A percentile compares a stretch with the other conserved stretches of the same genome.
phyloP scores from a whole-genome alignment of 2,113 vertebrate genomes.

The Gulo gulo region DNA sequence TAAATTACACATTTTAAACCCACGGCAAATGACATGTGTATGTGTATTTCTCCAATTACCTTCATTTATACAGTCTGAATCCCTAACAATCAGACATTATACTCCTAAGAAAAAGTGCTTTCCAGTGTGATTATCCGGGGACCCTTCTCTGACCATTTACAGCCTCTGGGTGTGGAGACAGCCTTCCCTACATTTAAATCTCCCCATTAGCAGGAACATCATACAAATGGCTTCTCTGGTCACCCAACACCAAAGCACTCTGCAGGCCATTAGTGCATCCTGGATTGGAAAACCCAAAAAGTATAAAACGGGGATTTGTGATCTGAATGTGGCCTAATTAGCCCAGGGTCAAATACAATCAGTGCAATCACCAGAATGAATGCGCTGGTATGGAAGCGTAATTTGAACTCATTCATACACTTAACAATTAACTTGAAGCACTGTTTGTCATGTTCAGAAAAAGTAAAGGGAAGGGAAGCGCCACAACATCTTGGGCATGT shows the following conservation, averaged over 20 bases:
- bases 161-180: background rate
- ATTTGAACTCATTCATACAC: conserved; percentile 24
- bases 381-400: background rate
- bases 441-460: background rate
- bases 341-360: conserved; percentile 48
- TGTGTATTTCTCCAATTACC: background rate
- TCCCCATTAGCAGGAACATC: conserved; percentile 42
- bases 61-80: background rate
- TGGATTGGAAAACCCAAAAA: conserved; percentile 45
- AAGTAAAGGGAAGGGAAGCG: background rate
- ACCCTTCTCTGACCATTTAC: background rate
- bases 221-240: conserved; percentile 37
- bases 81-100: background rate
- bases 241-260: conserved; percentile 23
- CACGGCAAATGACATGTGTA: background rate
- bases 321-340: conserved; percentile 52
- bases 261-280: conserved; percentile 11
- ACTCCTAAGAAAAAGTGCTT: background rate
- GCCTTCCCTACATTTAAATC: background rate
- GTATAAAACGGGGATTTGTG: conserved; percentile 46
- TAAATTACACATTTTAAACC: conserved; percentile 20
- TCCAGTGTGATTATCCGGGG: background rate
- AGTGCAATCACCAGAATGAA: conserved; percentile 37
- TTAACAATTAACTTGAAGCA: background rate
- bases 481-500: background rate